Evolutionary conservation across 2,888 invertebrate genomes (phyloP).

Genomic region (Teleogryllus oceanicus): DNA sequence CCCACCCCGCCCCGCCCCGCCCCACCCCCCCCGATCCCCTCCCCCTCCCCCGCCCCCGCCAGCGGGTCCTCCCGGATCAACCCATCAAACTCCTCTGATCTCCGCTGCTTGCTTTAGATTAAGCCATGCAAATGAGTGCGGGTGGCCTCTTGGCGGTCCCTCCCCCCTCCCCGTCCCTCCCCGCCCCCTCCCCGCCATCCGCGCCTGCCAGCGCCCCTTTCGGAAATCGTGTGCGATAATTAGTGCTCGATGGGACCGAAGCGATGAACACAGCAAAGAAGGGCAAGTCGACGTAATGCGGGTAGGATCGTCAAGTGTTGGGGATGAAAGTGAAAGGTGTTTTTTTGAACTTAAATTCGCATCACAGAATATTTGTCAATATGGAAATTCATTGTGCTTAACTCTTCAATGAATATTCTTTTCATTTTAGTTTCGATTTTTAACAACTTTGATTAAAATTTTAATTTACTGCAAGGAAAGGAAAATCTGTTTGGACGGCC

Average conservation of each 20-base stretch:
- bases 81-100: constrained; percentile 1
- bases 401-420: too few species aligned
- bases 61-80: neutral
- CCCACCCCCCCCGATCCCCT: neutral
- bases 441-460: too few species aligned
- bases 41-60: neutral
- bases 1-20: neutral
- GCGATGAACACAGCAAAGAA: neutral
- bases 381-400: too few species aligned
- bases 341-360: too few species aligned
- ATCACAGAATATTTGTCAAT: too few species aligned
- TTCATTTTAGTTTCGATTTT: too few species aligned
- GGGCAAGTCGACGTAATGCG: neutral
- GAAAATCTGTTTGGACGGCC: too few species aligned
- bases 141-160: constrained; percentile 18
- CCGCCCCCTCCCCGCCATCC: neutral
- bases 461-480: too few species aligned
- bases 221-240: constrained; percentile 18
- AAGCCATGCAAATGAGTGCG: constrained; percentile 22
- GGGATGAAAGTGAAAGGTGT: too few species aligned
- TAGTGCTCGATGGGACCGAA: neutral
- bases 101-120: constrained; percentile 19
- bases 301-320: too few species aligned
- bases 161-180: neutral
- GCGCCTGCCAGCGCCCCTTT: neutral